Conservation (phyloP, 2,797 vertebrate genomes). For the Perodicticus potto region DNA sequence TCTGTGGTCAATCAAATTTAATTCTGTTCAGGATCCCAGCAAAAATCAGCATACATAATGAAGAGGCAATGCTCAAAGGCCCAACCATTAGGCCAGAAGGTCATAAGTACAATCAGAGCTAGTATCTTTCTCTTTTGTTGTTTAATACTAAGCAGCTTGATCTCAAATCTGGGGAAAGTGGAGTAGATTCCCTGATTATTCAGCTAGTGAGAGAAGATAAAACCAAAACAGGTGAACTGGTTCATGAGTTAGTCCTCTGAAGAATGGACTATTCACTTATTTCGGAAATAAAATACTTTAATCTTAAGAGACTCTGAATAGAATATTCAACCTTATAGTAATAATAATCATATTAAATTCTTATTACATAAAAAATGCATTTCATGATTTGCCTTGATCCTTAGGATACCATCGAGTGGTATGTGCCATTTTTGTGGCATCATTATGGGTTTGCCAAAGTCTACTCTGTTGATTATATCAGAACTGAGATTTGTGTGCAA, state of each 20-base stretch:
- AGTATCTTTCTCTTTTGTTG: neutral
- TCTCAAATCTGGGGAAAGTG: neutral
- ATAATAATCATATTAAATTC: neutral
- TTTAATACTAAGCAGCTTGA: neutral
- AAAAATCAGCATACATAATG: neutral
- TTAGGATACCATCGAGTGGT: accelerated
- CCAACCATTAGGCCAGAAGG: neutral
- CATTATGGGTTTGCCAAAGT: neutral
- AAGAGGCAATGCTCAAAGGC: accelerated
- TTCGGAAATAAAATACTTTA: slow-evolving; percentile 67
- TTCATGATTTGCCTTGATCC: neutral
- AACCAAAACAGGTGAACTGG: neutral
- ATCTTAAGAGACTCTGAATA: neutral
- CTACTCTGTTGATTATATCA: neutral
- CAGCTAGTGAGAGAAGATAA: neutral
- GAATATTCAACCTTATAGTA: neutral
- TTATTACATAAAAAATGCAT: neutral
- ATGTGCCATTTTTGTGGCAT: neutral
- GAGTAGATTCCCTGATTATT: neutral
- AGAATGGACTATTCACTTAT: neutral
- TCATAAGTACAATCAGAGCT: accelerated
- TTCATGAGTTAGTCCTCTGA: neutral
- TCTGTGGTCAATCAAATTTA: neutral
- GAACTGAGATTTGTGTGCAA: neutral
- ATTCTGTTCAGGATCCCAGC: neutral